Percentiles rank a stretch among this genome's conserved stretches.
These are phyloP conservation scores for Rotaria magnacalcarata DNA, from an alignment of 2,888 invertebrate species.

Conservation along the genomic window DNA sequence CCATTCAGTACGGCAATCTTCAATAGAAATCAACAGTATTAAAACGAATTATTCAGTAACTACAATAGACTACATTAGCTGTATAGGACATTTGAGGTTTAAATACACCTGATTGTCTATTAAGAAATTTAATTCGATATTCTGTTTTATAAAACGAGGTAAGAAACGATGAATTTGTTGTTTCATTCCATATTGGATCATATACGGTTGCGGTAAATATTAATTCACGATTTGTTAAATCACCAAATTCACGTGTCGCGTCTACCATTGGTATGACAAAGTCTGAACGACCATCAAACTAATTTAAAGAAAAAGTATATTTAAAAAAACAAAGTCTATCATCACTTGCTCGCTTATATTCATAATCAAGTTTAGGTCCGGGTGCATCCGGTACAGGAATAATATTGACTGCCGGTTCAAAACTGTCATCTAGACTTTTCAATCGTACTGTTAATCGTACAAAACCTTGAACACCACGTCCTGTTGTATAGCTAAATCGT, in stretches of 20 bases:
- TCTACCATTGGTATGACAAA: background rate
- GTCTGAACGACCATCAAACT: slow-evolving; percentile 1
- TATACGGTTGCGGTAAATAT: slow-evolving; percentile 54
- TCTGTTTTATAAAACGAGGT: slow-evolving; percentile 82
- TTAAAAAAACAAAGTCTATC: too few species aligned
- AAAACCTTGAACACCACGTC: slow-evolving; percentile 11
- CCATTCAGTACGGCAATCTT: slow-evolving; percentile 7
- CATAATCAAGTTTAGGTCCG: slow-evolving; percentile 26
- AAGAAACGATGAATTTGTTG: slow-evolving; percentile 71
- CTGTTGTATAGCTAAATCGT: slow-evolving; percentile 27
- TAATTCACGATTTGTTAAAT: slow-evolving; percentile 52
- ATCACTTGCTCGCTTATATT: background rate
- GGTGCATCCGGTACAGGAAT: slow-evolving; percentile 23
- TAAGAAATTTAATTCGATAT: slow-evolving; percentile 67
- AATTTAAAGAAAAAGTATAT: background rate
- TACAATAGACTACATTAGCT: slow-evolving; percentile 66
- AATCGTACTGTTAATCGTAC: background rate
- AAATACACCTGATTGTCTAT: slow-evolving; percentile 84
- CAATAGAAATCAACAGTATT: background rate
- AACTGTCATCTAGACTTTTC: background rate
- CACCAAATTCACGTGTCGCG: background rate
- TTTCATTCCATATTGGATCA: slow-evolving; percentile 57
- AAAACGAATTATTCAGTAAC: background rate
- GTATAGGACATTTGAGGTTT: slow-evolving; percentile 88
- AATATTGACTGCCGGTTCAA: slow-evolving; percentile 22